Base-by-base conservation (phyloP, 2,888 invertebrate genomes). In the Standfussiana lucernea region DNA sequence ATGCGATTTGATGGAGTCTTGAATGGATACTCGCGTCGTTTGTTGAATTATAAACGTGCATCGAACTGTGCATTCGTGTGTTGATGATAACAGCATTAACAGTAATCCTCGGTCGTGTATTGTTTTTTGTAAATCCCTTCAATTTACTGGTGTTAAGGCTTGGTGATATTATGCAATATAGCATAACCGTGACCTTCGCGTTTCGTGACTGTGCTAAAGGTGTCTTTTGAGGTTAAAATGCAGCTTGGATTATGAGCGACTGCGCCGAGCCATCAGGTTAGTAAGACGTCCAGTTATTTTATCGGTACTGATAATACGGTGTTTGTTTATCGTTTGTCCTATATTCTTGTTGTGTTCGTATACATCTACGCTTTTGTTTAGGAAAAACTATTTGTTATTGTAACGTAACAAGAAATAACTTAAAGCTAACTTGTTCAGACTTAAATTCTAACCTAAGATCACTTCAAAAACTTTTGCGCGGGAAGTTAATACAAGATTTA, bases 161-260 rank as follows among this genome's bases (percentile, higher is more conserved):
- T 92, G 90, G 95, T 95, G 94, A 91, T 95, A 94, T 95, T 95
- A 96, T 96, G 96, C 94, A 95, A 96, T 92, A 92, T 93, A 93
- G 93, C 94, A 95, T 95, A 95, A 93, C 95, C 94, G 96, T 96
- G 96, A 96, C 96, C 96, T 96, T 96, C 94, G 93, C 90, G 91
- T 93, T 89, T 95, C 92, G 94, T 95, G 94, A 94, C 93, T 93
- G 95, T 95, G 95, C 93, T 93, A 92, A 90, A 92, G 93, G 94
- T 96, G 96, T 93, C 93, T 94, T 95, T 96, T 96, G 96, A 96
- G 96, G 96, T 96, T 96, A 96, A 95, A 94, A 96, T 96, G 96
- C 96, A 96, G 92, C 95, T 96, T 95, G 95, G 95, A 96, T 96
- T 95, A 94, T 96, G 93, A 96, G 92, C 92, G 94, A 95, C 94